These are phyloP conservation scores for Meloe dianella DNA, from an alignment of 2,888 invertebrate species.

Conservation along the genomic window DNA sequence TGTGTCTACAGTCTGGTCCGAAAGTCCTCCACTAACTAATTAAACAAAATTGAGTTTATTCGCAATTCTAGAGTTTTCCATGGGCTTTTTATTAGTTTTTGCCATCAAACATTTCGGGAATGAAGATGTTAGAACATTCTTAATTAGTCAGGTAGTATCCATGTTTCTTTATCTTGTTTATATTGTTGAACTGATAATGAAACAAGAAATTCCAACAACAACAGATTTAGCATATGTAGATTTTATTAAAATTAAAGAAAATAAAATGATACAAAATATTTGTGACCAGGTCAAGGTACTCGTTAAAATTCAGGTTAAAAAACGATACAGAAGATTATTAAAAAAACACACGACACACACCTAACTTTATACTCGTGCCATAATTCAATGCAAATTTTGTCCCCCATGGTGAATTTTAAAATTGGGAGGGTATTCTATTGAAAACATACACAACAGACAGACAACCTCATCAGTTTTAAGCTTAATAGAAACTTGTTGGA, in stretches of 20 bases:
- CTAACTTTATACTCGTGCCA: constrained; percentile 20
- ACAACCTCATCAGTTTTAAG: not conserved
- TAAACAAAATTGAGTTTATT: no score
- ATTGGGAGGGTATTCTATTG: not conserved
- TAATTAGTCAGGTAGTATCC: no score
- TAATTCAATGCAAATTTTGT: constrained; percentile 30
- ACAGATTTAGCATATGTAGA: no score
- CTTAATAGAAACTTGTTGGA: not conserved
- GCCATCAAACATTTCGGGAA: no score
- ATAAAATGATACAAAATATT: not conserved
- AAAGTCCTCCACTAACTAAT: not conserved
- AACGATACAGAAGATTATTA: constrained; percentile 7
- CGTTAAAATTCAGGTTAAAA: constrained; percentile 39
- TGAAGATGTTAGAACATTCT: no score
- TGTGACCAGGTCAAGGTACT: constrained; percentile 45
- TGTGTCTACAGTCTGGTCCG: not conserved
- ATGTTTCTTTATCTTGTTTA: no score
- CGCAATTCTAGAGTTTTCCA: no score
- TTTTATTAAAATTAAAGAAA: not conserved
- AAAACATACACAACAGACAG: not conserved
- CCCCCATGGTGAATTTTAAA: constrained; percentile 24
- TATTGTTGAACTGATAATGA: no score
- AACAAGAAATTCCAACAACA: no score
- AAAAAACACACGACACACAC: constrained; percentile 30
- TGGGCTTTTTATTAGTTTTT: no score